Base-by-base conservation (phyloP, 1,140 invertebrate genomes). In the Asobara japonica region DNA sequence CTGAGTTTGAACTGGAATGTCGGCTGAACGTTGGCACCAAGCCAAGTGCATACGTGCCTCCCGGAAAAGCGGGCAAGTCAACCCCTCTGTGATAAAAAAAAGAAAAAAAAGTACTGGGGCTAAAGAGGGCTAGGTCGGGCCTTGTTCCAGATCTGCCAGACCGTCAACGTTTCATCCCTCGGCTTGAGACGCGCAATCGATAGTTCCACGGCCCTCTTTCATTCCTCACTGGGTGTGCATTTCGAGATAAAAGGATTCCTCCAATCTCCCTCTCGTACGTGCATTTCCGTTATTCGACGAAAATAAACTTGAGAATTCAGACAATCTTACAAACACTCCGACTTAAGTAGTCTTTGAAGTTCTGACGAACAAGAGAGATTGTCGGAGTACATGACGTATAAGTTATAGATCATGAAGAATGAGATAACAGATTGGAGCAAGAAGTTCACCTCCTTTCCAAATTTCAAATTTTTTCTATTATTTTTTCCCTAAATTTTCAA, bases 81-180 rank as follows among this genome's bases (percentile, higher is more conserved):
- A 11, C 25, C 22, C 22, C 51, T 45, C 41, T 45, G 16, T 56
- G 3, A 62, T n/a, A 62, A 62, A 62, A 62, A n/a, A 45, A 0
- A 11, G 18, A 75, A 25, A 48, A 33, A 71, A 22, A 45, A 20
- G 61, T 41, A 45, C 25, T 30, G 36, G 5, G 22, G 65, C 41
- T 22, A 68, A 62, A 62, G 71, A 71, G 22, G 30, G 56, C 45
- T 41, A 41, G 61, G 48, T 69, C 29, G 36, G 29, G 36, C 25
- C 10, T 69, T 70, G 74, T 60, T 76, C 74, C 51, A 78, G 71
- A 77, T 80, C 73, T 75, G 77, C 69, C 73, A 75, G 27, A 60
- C 66, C 65, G 78, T 75, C 74, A 60, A 72, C 64, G 65, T 73
- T 75, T 77, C 75, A 72, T 76, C 72, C 33, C n/a, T 22, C 41